Evolutionary conservation across 2,888 invertebrate genomes (phyloP), one percentile per base, ranked within the genome.

Genomic region (Hemicrepidius hirtus): DNA sequence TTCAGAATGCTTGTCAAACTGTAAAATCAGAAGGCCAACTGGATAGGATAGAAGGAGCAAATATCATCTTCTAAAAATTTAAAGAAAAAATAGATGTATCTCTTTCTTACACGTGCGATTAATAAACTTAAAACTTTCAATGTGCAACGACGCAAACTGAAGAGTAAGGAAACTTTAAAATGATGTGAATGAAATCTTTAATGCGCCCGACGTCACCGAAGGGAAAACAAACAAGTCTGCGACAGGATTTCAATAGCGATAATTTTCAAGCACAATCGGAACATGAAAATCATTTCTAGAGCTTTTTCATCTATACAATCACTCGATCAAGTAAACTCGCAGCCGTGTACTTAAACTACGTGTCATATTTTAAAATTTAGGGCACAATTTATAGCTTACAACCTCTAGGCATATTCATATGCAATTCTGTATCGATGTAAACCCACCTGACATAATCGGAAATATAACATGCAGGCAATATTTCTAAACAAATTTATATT

Each of bases 111-210:
- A n/a, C n/a, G n/a, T n/a, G n/a, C n/a, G 16, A 13, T 13, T 41
- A 41, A 41, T 41, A 41, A 41, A 41, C 16, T 32, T 9, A 32
- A 16, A 41, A 13, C 41, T 41, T n/a, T 32, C n/a, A 41, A 16
- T 41, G n/a, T 3, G 24, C 5, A 49, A 49, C 12, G n/a, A 20
- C 46, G 28, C 13, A 28, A 28, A n/a, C 35, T 18, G 55, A 32
- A 37, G 32, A 18, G 13, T 55, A 16, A 37, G 13, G 28, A 55
- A 55, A 21, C 35, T 59, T 40, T 59, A 59, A 32, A 59, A 37
- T 59, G 40, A 59, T 37, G 59, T 5, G 40, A 59, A 18, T 37
- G 40, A 59, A 59, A 59, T 59, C 40, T 37, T 59, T 59, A 59
- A 59, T 59, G 35, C 35, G 37, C 59, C 10, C 35, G 37, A n/a